Conservation (phyloP, 1,140 invertebrate genomes). For the Onthophagus taurus region DNA sequence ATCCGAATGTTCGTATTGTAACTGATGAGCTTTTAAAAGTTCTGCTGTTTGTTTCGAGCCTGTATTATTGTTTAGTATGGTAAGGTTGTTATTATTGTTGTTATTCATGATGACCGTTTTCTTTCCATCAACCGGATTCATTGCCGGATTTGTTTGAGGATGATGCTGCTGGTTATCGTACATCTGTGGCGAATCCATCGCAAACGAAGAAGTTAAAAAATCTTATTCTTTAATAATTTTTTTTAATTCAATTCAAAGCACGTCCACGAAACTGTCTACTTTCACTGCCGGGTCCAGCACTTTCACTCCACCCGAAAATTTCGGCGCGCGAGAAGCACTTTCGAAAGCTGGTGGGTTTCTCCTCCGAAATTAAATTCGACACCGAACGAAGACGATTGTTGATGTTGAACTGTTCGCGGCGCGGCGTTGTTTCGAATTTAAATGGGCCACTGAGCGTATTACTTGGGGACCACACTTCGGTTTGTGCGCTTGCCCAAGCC, state of each 20-base stretch:
- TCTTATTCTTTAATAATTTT: background rate
- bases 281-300: too few species aligned
- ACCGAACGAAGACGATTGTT: background rate
- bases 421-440: background rate
- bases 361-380: constrained; percentile 2
- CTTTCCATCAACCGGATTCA: constrained; percentile 29
- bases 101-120: constrained; percentile 36
- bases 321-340: background rate
- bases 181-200: constrained; percentile 63
- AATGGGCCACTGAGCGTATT: constrained; percentile 12
- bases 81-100: constrained; percentile 30
- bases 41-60: constrained; percentile 36
- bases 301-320: background rate
- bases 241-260: constrained; percentile 6
- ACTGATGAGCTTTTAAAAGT: constrained; percentile 38
- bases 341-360: background rate
- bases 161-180: constrained; percentile 48
- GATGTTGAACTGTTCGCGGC: background rate
- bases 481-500: constrained; percentile 37
- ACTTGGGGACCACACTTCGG: constrained; percentile 35
- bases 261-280: constrained; percentile 30
- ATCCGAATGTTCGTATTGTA: constrained; percentile 54
- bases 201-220: too few species aligned
- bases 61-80: constrained; percentile 35
- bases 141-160: constrained; percentile 33